A percentile compares a stretch with the other conserved stretches of the same genome.
phyloP scores from a whole-genome alignment of 2,797 vertebrate genomes.

The Argyrosomus regius region DNA sequence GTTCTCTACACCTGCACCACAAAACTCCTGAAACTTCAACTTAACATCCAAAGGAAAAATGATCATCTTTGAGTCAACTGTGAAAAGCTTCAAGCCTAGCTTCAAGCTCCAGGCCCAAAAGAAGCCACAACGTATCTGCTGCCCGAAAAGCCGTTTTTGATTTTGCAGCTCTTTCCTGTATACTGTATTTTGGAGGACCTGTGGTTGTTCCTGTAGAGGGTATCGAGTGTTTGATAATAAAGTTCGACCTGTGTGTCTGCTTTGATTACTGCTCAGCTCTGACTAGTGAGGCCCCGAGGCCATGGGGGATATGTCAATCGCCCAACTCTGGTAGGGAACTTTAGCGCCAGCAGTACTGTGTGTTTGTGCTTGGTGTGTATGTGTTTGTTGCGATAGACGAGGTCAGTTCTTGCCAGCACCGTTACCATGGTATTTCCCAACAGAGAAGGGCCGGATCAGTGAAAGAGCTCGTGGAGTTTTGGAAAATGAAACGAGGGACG shows the following conservation, averaged over 20 bases:
- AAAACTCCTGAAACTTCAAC: conserved; percentile 26
- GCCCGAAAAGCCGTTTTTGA: conserved; percentile 46
- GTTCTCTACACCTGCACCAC: conserved; percentile 8
- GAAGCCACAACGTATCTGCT: conserved; percentile 45
- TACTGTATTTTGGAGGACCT: conserved; percentile 59
- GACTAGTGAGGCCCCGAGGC: conserved; percentile 74
- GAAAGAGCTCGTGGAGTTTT: conserved; percentile 80
- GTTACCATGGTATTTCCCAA: conserved; percentile 83
- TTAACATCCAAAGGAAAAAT: conserved; percentile 42
- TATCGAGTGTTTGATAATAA: conserved; percentile 91
- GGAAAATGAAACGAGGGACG: conserved; percentile 73
- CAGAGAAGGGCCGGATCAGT: conserved; percentile 74
- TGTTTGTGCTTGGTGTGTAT: conserved; percentile 43
- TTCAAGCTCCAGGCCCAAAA: conserved; percentile 31
- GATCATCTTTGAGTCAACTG: conserved; percentile 15
- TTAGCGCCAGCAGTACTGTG: conserved; percentile 52
- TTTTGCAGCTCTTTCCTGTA: conserved; percentile 46
- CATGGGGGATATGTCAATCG: conserved; percentile 73
- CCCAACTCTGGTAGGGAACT: conserved; percentile 67
- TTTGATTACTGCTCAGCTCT: conserved; percentile 85
- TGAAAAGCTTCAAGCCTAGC: conserved; percentile 41
- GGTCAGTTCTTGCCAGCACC: conserved; percentile 69
- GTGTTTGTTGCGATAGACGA: conserved; percentile 61
- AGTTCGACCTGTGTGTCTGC: conserved; percentile 88
- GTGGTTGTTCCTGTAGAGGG: conserved; percentile 70